Conservation (phyloP, 2,888 invertebrate genomes). For the Phymatocera aterrima region DNA sequence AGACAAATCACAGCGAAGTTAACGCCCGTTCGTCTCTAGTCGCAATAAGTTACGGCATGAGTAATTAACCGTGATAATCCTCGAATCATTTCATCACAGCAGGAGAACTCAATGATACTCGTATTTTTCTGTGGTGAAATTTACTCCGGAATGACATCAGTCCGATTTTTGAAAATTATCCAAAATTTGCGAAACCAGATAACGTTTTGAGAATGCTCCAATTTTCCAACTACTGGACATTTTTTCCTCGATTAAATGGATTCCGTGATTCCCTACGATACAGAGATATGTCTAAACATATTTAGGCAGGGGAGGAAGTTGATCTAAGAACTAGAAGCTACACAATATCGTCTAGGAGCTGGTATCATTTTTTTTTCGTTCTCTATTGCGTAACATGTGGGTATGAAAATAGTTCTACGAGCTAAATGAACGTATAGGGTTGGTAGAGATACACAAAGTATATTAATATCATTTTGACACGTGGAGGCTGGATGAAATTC, state of each 20-base stretch:
- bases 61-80: not conserved
- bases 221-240: not conserved
- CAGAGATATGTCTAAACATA: not conserved
- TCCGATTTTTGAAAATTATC: not conserved
- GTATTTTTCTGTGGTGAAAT: not conserved
- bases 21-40: not conserved
- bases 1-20: not conserved
- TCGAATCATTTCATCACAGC: not conserved
- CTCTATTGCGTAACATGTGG: not conserved
- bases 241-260: not conserved
- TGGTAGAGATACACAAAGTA: not conserved
- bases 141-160: not conserved
- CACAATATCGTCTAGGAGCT: conserved; percentile 15
- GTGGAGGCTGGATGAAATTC: not conserved
- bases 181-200: not conserved
- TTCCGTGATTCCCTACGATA: not conserved
- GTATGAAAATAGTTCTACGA: not conserved
- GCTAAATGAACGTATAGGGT: not conserved
- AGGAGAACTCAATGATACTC: not conserved
- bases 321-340: not conserved
- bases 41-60: not conserved
- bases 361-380: not conserved
- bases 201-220: not conserved
- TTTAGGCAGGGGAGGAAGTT: not conserved
- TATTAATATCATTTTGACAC: not conserved